phyloP scores from a whole-genome alignment of 2,113 vertebrate species.

The Gallinago paraguaiae region DNA sequence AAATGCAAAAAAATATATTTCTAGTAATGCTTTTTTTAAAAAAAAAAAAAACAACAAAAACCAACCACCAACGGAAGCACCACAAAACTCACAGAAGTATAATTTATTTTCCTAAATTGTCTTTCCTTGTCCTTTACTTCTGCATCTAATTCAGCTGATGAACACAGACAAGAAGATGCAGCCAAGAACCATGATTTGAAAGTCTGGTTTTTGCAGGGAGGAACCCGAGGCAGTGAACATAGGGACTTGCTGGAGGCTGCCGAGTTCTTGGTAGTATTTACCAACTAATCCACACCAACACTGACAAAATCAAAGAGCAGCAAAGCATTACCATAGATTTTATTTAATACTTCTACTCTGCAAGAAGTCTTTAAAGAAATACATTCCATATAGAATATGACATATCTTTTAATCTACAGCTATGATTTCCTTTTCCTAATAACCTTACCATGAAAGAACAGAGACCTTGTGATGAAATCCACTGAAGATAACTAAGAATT shows the following conservation, averaged over 20 bases:
- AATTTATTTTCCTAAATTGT: background rate
- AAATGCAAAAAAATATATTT: background rate
- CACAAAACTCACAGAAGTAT: background rate
- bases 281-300: background rate
- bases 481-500: conserved; percentile 38
- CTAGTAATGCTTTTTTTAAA: background rate
- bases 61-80: background rate
- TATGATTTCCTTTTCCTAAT: conserved; percentile 13
- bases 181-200: background rate
- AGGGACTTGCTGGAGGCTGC: background rate
- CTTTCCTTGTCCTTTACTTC: background rate
- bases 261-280: background rate
- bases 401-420: background rate
- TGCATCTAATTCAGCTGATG: background rate
- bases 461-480: conserved; percentile 21
- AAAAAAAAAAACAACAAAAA: background rate
- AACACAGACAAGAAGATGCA: background rate
- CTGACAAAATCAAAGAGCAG: background rate
- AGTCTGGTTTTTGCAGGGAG: background rate
- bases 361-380: background rate
- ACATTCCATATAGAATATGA: background rate
- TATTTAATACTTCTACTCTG: background rate
- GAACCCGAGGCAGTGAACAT: background rate
- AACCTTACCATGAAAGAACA: background rate
- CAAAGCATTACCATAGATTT: background rate